Conservation (phyloP, 2,797 vertebrate genomes). For the Gastrophryne carolinensis region DNA sequence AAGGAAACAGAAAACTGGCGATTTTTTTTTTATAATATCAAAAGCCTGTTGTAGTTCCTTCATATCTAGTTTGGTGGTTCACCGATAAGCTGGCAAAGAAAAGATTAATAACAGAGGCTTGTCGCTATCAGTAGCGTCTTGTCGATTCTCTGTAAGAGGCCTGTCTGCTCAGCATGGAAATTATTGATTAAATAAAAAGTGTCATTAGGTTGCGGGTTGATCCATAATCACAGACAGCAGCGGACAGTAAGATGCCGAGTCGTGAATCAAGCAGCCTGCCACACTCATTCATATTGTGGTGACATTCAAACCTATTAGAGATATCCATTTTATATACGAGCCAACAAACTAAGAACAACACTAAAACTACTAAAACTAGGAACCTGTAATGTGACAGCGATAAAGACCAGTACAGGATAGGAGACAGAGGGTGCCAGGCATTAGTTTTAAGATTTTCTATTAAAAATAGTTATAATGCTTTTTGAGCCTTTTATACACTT, state of each 20-base stretch:
- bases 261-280: slow-evolving; percentile 85
- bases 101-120: slow-evolving; percentile 90
- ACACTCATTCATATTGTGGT: slow-evolving; percentile 83
- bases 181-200: slow-evolving; percentile 99
- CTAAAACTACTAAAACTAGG: neutral
- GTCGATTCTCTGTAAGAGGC: slow-evolving; percentile 86
- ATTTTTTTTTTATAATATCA: slow-evolving; percentile 19
- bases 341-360: slow-evolving; percentile 62
- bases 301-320: slow-evolving; percentile 69
- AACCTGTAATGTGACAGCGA: slow-evolving; percentile 15
- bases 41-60: slow-evolving; percentile 58
- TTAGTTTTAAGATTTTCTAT: slow-evolving; percentile 26
- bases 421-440: slow-evolving; percentile 42
- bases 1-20: slow-evolving; percentile 51
- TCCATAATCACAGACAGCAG: slow-evolving; percentile 80
- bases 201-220: slow-evolving; percentile 95
- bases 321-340: slow-evolving; percentile 65
- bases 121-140: slow-evolving; percentile 91
- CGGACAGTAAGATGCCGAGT: slow-evolving; percentile 70
- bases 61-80: slow-evolving; percentile 86
- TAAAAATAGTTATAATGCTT: neutral
- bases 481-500: slow-evolving; percentile 1
- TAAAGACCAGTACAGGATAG: slow-evolving; percentile 46
- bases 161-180: slow-evolving; percentile 96
- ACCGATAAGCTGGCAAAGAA: slow-evolving; percentile 84